Evolutionary conservation across 2,888 invertebrate genomes (phyloP), one percentile per base, ranked within the genome.

Genomic region (Eupeodes latifasciatus): DNA sequence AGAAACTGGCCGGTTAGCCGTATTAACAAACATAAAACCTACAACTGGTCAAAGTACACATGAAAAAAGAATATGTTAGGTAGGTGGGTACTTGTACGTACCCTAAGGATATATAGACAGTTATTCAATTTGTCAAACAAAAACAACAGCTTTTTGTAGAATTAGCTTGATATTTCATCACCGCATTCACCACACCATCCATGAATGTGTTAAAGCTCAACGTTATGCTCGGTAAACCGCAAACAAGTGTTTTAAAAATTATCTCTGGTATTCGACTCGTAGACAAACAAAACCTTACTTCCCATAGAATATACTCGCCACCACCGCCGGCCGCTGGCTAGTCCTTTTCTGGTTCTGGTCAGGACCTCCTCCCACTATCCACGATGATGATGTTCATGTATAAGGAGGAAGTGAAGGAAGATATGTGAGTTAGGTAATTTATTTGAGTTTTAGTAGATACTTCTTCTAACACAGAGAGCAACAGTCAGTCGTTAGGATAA

Each of bases 111-210:
- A 79, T 40, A 81, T 72, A 76, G 71, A 67, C 81, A 85, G 74
- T 85, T 81, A 88, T 78, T 88, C 85, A 85, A 88, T 85, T 88
- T 88, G 81, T 81, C 84, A 88, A 88, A 81, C 67, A 87, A 88
- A 85, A 74, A 88, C 71, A 76, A 88, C 86, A 72, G 64, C 77
- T 71, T 83, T 79, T 66, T 76, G 80, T 84, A 36, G 87, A 84
- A 84, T 84, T 77, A 87, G 84, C 87, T 87, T 67, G 59, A 74
- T 77, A 75, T 80, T 69, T 79, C 83, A 75, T 83, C 82, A 69
- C 78, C 82, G 27, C 27, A 79, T 72, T 71, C 74, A 71, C 82
- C 62, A 44, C 74, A 69, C 9, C 40, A 40, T 27, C 57, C 55
- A 67, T 44, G 77, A 84, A 76, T 77, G 80, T 87, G 80, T 80